A percentile compares a stretch with the other conserved stretches of the same genome.
These are phyloP conservation scores for Rhingia campestris DNA, from an alignment of 2,888 invertebrate genomes.

Conservation along the genomic window DNA sequence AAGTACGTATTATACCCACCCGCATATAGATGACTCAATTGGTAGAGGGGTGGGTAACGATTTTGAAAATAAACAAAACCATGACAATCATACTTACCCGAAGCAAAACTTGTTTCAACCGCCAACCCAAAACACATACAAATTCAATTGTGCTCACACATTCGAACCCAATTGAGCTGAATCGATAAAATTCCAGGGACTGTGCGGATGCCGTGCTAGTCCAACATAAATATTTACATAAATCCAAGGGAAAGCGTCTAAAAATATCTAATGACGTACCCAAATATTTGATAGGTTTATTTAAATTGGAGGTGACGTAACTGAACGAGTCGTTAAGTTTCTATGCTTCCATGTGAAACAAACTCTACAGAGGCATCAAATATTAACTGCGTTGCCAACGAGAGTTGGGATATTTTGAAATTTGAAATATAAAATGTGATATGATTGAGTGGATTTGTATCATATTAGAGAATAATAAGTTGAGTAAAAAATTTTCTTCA, in stretches of 20 bases:
- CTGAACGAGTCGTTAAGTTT: slow-evolving; percentile 50
- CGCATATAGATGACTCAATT: no score
- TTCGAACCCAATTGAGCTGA: not conserved
- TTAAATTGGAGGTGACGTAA: slow-evolving; percentile 66
- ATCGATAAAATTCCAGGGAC: slow-evolving; percentile 37
- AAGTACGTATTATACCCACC: no score
- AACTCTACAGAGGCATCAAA: slow-evolving; percentile 34
- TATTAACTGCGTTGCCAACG: slow-evolving; percentile 23
- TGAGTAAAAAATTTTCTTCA: no score
- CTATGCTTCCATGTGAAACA: not conserved
- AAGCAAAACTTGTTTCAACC: no score
- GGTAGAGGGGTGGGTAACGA: no score
- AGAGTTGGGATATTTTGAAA: not conserved
- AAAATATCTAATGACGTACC: slow-evolving; percentile 69
- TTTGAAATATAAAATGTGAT: no score
- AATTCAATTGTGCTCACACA: no score
- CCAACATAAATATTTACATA: slow-evolving; percentile 63
- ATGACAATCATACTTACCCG: no score
- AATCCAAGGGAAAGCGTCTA: slow-evolving; percentile 50
- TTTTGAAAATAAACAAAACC: no score
- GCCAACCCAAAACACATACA: no score
- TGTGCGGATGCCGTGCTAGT: slow-evolving; percentile 5
- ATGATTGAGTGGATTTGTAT: no score
- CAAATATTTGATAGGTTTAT: slow-evolving; percentile 29
- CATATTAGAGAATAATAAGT: no score